These are phyloP conservation scores for Mimachlamys varia DNA, from an alignment of 2,888 invertebrate genomes.

Conservation along the genomic window DNA sequence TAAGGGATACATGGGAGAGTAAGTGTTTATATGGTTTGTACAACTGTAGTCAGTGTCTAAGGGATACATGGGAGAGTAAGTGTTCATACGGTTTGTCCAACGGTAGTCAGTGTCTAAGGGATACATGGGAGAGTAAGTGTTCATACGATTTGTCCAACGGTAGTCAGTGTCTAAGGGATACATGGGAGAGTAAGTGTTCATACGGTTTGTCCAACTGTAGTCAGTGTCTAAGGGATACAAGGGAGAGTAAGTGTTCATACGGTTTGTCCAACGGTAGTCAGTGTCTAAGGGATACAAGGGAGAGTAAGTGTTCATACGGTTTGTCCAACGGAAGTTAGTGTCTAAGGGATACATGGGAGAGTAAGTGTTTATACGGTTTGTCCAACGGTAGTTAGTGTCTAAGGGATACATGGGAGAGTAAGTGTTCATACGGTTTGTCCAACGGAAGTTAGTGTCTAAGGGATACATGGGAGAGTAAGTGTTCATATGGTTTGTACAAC, in stretches of 20 bases:
- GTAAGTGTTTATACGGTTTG: too few species aligned
- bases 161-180: slow-evolving; percentile 96
- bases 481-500: too few species aligned
- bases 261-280: too few species aligned
- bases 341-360: too few species aligned
- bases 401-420: slow-evolving; percentile 90
- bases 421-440: too few species aligned
- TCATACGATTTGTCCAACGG: too few species aligned
- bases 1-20: too few species aligned
- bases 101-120: neutral
- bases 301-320: slow-evolving; percentile 83
- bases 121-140: neutral
- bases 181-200: slow-evolving; percentile 84
- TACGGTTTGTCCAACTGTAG: too few species aligned
- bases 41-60: slow-evolving; percentile 98
- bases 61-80: slow-evolving; percentile 87
- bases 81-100: too few species aligned
- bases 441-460: neutral
- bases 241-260: neutral
- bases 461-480: neutral
- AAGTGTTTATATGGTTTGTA: too few species aligned
- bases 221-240: neutral
- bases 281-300: slow-evolving; percentile 93
- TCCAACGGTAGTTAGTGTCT: slow-evolving; percentile 96
- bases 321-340: neutral